phyloP scores from a whole-genome alignment of 1,140 invertebrate species.

The Scylla paramamosain region DNA sequence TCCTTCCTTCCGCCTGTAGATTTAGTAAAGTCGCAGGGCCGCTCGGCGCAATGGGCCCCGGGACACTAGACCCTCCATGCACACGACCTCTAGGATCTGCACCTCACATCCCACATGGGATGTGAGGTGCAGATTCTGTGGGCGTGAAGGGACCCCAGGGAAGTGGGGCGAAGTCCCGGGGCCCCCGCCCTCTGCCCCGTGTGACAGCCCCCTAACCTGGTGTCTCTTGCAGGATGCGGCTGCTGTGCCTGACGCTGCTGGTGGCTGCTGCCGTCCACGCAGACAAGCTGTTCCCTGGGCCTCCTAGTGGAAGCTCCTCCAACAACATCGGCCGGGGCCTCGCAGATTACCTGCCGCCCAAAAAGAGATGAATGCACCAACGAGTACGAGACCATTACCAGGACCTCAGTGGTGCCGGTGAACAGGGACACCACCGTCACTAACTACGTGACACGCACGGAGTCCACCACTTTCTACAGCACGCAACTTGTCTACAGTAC shows the following conservation, averaged over 20 bases:
- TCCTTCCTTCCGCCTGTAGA: neutral
- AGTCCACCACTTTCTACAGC: neutral
- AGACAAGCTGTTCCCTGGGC: conserved; percentile 69
- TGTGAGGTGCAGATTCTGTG: conserved; percentile 12
- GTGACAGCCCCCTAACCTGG: conserved; percentile 68
- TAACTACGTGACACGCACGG: neutral
- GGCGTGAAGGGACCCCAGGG: conserved; percentile 69
- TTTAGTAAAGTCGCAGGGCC: neutral
- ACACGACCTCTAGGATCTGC: conserved; percentile 16
- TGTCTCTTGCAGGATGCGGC: conserved; percentile 73
- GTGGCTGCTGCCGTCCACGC: conserved; percentile 60
- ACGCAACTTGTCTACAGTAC: conserved; percentile 52
- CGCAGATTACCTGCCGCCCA: conserved; percentile 37
- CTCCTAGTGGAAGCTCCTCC: conserved; percentile 22
- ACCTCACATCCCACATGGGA: neutral
- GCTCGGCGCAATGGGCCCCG: conserved; percentile 39
- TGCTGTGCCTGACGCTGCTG: conserved; percentile 57
- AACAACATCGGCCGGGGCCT: neutral
- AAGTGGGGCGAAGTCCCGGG: conserved; percentile 68
- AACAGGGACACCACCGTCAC: neutral
- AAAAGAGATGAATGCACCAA: neutral
- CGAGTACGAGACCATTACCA: neutral
- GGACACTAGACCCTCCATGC: conserved; percentile 64
- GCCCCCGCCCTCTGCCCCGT: conserved; percentile 66
- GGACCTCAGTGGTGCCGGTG: neutral